A percentile compares a stretch with the other conserved stretches of the same genome.
Conservation (phyloP, 2,888 invertebrate species). For the Ormyrus thymus region DNA sequence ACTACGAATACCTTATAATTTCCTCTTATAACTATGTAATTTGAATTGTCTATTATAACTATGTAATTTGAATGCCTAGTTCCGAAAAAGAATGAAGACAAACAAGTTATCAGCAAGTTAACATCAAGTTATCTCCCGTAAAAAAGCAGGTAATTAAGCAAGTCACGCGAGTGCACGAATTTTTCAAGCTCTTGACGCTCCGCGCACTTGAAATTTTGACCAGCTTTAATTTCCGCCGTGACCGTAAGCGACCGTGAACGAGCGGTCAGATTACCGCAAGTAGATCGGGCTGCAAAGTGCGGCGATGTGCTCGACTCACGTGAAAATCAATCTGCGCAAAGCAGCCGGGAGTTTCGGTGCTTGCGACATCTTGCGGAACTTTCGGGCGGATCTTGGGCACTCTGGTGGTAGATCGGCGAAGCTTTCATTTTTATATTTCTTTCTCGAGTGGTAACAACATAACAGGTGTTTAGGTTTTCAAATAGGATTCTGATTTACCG, state of each 20-base stretch:
- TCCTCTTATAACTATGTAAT: too few species aligned
- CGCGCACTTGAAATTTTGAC: too few species aligned
- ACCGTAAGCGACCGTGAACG: slow-evolving; percentile 1
- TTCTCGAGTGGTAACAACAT: not conserved
- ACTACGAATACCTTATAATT: too few species aligned
- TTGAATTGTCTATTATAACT: too few species aligned
- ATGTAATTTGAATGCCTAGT: too few species aligned
- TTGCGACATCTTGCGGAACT: slow-evolving; percentile 24
- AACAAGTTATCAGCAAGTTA: too few species aligned
- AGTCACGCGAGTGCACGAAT: too few species aligned
- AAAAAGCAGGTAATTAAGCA: not conserved
- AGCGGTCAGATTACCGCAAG: slow-evolving; percentile 20
- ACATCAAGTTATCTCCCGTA: not conserved
- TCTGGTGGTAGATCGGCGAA: slow-evolving; percentile 17
- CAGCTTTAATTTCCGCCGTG: too few species aligned
- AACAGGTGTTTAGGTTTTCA: too few species aligned
- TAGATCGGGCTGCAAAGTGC: slow-evolving; percentile 25
- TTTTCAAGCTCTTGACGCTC: too few species aligned
- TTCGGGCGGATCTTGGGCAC: not conserved
- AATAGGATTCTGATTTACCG: too few species aligned
- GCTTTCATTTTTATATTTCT: not conserved
- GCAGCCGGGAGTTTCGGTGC: slow-evolving; percentile 1
- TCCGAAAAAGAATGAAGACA: too few species aligned
- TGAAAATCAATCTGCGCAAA: slow-evolving; percentile 43
- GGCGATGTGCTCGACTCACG: slow-evolving; percentile 15